These are phyloP conservation scores for Heliconius sara DNA, from an alignment of 2,888 invertebrate species.

Conservation along the genomic window DNA sequence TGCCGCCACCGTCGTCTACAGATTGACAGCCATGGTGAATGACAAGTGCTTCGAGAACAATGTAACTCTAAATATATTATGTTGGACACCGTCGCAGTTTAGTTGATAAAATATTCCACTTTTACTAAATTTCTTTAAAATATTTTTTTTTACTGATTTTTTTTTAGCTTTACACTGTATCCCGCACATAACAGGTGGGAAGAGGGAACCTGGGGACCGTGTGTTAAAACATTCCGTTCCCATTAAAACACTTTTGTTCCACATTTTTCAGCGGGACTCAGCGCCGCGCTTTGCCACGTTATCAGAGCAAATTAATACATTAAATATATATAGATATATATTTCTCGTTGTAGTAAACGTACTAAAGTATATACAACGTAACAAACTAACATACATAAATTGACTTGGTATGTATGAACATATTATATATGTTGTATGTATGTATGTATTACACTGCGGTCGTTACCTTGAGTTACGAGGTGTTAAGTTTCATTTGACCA, in stretches of 20 bases:
- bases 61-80: constrained; percentile 1
- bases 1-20: constrained; percentile 2
- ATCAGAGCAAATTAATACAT: too few relatives aligned
- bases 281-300: too few relatives aligned
- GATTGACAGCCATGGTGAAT: constrained; percentile 18
- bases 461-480: constrained; percentile 10
- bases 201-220: too few relatives aligned
- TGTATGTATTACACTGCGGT: background rate
- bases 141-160: too few relatives aligned
- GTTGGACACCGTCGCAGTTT: background rate
- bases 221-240: too few relatives aligned
- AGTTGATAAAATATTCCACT: background rate
- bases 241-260: too few relatives aligned
- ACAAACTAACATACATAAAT: background rate
- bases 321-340: background rate
- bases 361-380: background rate
- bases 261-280: too few relatives aligned
- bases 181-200: too few relatives aligned
- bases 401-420: too few relatives aligned
- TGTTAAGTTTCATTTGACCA: constrained; percentile 4
- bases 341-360: background rate
- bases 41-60: constrained; percentile 4
- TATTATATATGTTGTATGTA: background rate
- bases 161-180: too few relatives aligned
- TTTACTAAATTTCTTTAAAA: background rate